A percentile compares a stretch with the other conserved stretches of the same genome.
Conservation (phyloP, 2,797 vertebrate genomes). For the Echiichthys vipera region DNA sequence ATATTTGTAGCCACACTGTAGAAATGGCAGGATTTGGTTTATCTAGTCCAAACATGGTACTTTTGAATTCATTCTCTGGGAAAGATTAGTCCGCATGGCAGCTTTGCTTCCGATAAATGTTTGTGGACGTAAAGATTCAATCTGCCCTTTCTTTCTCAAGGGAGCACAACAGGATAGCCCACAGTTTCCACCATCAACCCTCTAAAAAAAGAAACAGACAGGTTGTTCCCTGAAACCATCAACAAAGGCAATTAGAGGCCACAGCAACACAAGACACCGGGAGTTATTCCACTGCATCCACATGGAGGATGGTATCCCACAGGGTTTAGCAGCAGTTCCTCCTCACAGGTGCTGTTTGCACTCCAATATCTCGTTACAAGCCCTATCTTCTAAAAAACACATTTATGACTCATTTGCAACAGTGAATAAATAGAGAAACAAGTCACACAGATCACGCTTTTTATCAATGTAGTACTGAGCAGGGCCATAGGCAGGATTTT, state of each 20-base stretch:
- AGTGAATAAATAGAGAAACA: not conserved
- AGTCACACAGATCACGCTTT: not conserved
- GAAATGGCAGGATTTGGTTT: not conserved
- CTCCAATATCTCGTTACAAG: slow-evolving; percentile 24
- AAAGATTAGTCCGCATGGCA: slow-evolving; percentile 11
- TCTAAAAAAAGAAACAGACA: slow-evolving; percentile 5
- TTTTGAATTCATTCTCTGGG: not conserved
- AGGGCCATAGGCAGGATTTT: not conserved
- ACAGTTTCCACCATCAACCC: slow-evolving; percentile 21
- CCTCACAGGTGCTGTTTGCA: slow-evolving; percentile 21
- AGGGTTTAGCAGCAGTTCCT: slow-evolving; percentile 9
- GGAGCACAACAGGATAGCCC: slow-evolving; percentile 10
- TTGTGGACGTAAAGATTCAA: slow-evolving; percentile 11
- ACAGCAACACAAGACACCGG: slow-evolving; percentile 17
- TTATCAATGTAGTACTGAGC: not conserved
- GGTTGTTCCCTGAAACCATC: slow-evolving; percentile 33
- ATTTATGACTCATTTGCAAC: not conserved
- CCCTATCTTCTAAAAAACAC: not conserved
- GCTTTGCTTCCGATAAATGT: slow-evolving; percentile 17
- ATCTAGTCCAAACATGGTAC: not conserved
- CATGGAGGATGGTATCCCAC: slow-evolving; percentile 8
- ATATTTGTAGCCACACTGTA: not conserved
- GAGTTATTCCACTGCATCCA: slow-evolving; percentile 21
- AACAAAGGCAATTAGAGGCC: slow-evolving; percentile 39
- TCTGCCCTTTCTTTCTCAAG: not conserved